phyloP scores from a whole-genome alignment of 2,888 invertebrate genomes.

The Polydesmus complanatus region DNA sequence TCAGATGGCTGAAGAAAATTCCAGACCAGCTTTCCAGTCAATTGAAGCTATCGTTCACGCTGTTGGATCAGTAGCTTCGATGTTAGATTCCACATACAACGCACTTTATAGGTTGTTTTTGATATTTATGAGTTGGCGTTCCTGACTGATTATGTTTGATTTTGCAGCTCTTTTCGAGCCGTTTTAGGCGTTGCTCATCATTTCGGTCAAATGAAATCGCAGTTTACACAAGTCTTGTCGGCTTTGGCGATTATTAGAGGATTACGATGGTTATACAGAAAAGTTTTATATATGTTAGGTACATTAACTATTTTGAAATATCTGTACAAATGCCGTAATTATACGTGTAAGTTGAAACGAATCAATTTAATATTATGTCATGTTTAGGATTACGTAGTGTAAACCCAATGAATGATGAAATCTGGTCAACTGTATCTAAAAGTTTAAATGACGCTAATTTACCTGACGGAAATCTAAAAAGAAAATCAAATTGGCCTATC shows the following conservation, averaged over 20 bases:
- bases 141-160: background rate
- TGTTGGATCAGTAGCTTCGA: slow-evolving; percentile 84
- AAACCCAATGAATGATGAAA: slow-evolving; percentile 23
- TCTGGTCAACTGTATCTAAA: slow-evolving; percentile 33
- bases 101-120: slow-evolving; percentile 52
- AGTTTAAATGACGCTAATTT: slow-evolving; percentile 24
- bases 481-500: slow-evolving; percentile 65
- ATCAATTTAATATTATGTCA: background rate
- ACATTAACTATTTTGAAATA: slow-evolving; percentile 19
- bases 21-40: slow-evolving; percentile 83
- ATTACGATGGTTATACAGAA: slow-evolving; percentile 63
- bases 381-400: slow-evolving; percentile 15
- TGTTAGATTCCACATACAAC: slow-evolving; percentile 92
- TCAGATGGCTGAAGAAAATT: slow-evolving; percentile 78
- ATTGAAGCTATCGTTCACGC: slow-evolving; percentile 85
- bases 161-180: slow-evolving; percentile 72
- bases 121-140: too few species aligned
- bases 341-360: background rate
- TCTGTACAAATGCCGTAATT: background rate
- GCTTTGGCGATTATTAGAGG: slow-evolving; percentile 69
- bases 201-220: slow-evolving; percentile 64
- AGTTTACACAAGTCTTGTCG: slow-evolving; percentile 75
- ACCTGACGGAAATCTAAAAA: slow-evolving; percentile 29
- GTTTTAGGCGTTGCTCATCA: slow-evolving; percentile 93
- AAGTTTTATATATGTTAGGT: slow-evolving; percentile 54